Evolutionary conservation across 2,113 vertebrate genomes (phyloP), one percentile per base, ranked within the genome.

Genomic region (Ondatra zibethicus): DNA sequence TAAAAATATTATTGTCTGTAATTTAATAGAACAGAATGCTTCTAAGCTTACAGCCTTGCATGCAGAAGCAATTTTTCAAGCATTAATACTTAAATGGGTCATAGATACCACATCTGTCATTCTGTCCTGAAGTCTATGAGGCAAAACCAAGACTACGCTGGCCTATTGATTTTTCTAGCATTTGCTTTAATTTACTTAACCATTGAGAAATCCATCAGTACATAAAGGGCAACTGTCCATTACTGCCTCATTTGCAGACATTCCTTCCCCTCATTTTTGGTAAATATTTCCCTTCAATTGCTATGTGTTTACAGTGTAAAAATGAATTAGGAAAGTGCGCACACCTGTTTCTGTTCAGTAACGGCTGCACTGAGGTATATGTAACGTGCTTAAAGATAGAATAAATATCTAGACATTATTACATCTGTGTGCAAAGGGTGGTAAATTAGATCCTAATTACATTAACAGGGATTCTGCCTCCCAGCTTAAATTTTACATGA

Each of bases 391-490:
- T 99, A 98, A 98, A 99, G 98, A 98, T 98, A 99, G 98, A 99
- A 98, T 99, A 98, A 98, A 98, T 99, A 99, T 99, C 98, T 98
- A 98, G 98, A 98, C 99, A 98, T 98, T 98, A 99, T 99, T 99
- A 99, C 99, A 99, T 99, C 99, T 99, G 99, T 99, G 99, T 99
- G 99, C 98, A 98, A 99, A 98, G 98, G 99, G 99, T 98, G 99
- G 99, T 99, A 99, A 99, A 99, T 99, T 99, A 99, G 98, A 98
- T 98, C 99, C 99, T 99, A 99, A 99, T 99, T 99, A 99, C 99
- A 99, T 99, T 99, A 99, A 99, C 98, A 99, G 99, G 98, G 98
- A 99, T 99, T 99, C 99, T 99, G 99, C 99, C 99, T 99, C 99
- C 99, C 99, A 99, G 99, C 99, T 99, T 98, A 98, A 98, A 99